Evolutionary conservation across 2,797 vertebrate genomes (phyloP).

Genomic region (Carduelis carduelis): DNA sequence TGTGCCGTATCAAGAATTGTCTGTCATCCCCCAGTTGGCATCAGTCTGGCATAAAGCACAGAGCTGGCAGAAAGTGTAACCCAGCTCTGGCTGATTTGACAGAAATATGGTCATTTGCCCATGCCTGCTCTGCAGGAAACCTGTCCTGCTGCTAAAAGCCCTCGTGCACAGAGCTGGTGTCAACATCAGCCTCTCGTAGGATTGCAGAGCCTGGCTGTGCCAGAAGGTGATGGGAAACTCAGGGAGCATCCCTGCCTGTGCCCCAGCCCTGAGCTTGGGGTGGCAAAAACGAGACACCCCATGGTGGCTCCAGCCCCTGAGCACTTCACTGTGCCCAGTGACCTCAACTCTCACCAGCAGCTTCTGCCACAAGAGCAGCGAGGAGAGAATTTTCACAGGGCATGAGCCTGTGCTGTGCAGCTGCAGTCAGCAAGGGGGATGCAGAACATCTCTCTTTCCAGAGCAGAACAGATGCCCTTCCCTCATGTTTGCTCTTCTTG

Average conservation of each 20-base stretch:
- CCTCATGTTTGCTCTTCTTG: neutral
- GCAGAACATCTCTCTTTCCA: neutral
- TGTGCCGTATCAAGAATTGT: neutral
- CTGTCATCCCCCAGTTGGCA: conserved; percentile 15
- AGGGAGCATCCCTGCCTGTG: neutral
- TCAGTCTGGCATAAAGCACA: neutral
- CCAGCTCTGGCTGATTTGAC: conserved; percentile 36
- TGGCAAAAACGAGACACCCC: neutral
- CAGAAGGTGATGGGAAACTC: neutral
- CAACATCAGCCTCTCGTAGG: fast-evolving
- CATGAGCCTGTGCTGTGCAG: neutral
- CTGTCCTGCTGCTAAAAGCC: neutral
- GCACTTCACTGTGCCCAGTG: neutral
- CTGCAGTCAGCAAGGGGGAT: neutral
- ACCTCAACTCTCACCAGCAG: neutral
- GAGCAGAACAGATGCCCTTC: neutral
- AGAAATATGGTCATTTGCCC: conserved; percentile 16
- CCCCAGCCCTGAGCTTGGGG: neutral
- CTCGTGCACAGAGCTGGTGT: neutral
- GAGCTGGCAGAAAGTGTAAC: neutral
- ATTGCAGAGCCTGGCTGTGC: fast-evolving
- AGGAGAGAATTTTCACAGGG: neutral
- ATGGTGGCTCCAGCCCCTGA: neutral
- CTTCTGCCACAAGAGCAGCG: neutral
- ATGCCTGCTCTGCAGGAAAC: neutral